Conservation (phyloP, 2,888 invertebrate genomes). For the Andrena minutula region DNA sequence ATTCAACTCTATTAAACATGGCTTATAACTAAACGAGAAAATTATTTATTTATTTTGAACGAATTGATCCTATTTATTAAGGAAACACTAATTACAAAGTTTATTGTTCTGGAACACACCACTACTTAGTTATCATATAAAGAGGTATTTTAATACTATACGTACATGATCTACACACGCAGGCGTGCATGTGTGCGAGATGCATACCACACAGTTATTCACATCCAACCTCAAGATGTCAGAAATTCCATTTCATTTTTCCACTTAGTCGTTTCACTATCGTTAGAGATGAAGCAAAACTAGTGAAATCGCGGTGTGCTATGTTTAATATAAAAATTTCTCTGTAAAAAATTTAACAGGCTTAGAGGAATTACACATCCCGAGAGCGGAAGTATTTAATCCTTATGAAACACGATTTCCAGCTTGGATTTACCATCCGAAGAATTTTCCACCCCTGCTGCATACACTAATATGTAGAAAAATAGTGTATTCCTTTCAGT, state of each 20-base stretch:
- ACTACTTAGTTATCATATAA: not conserved
- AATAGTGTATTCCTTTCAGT: constrained; percentile 41
- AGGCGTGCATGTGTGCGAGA: not conserved
- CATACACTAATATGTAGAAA: constrained; percentile 52
- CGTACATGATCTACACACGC: not conserved
- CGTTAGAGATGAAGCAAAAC: constrained; percentile 12
- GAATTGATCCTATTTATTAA: no score
- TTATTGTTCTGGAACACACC: no score
- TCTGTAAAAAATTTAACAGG: constrained; percentile 68
- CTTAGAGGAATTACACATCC: constrained; percentile 77
- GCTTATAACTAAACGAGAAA: no score
- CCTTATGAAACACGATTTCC: constrained; percentile 77
- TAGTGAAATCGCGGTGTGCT: constrained; percentile 9
- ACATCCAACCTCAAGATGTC: constrained; percentile 9
- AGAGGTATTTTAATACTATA: not conserved
- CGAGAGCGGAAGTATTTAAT: constrained; percentile 73
- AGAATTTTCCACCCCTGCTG: constrained; percentile 71
- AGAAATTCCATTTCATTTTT: constrained; percentile 22
- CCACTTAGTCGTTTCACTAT: not conserved
- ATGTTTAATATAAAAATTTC: constrained; percentile 58
- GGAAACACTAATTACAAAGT: no score
- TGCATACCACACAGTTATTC: not conserved
- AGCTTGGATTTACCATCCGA: constrained; percentile 75
- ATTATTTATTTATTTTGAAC: not conserved
- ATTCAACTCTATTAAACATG: no score